Evolutionary conservation across 2,888 invertebrate genomes (phyloP), one percentile per base, ranked within the genome.

Genomic region (Hyposoter dolosus): DNA sequence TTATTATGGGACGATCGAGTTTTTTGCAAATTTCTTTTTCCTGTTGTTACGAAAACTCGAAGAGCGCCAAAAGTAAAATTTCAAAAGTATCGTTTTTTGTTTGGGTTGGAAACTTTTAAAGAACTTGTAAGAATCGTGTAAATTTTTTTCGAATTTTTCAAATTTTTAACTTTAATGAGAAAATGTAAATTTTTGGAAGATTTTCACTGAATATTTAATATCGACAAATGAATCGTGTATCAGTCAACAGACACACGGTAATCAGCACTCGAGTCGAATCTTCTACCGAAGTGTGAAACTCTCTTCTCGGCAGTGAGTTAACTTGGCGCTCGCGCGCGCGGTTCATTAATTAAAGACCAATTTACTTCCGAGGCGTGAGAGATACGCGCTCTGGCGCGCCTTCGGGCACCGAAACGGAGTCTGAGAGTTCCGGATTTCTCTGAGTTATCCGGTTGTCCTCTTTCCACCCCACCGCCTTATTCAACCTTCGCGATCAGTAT

Each of bases 281-380:
- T 53, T 56, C 56, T 43, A 53, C 35, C 56, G 60, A 78, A 78
- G 35, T 82, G 78, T 60, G 82, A 79, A 82, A 79, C 79, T 84
- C 72, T 50, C 50, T 40, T 7, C 23, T 32, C 76, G 47, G 69
- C 83, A 81, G 45, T 84, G 85, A 87, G 83, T 84, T 80, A 82
- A 83, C 76, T 87, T 77, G 65, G 65, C 35, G 83, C 80, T 56
- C 88, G 83, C 85, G 87, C 84, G 89, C 87, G 89, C 89, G 91
- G 91, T 92, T 91, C 91, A 93, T 93, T 93, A 93, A 93, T 93
- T 93, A 93, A 93, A 92, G 91, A 90, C 91, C 92, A 93, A 93
- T 93, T 93, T 92, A 83, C 91, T 90, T 90, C 88, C 28, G 75
- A 75, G 91, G 88, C 88, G 89, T 77, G 85, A 88, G 88, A 90